phyloP scores from a whole-genome alignment of 1,140 invertebrate species.

The Euwallacea fornicatus region DNA sequence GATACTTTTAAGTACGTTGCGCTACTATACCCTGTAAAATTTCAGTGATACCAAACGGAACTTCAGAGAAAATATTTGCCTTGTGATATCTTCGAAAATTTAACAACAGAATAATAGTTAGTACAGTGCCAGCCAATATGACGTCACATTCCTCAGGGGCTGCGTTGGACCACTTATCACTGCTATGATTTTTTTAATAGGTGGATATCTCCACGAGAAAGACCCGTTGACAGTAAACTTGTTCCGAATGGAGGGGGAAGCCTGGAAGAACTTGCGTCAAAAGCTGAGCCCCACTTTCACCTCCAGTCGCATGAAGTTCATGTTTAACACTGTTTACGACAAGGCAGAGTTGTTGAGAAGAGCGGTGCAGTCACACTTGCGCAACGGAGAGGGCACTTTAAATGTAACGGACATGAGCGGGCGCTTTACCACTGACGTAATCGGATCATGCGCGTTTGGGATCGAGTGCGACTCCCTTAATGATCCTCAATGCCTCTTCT shows the following conservation, averaged over 20 bases:
- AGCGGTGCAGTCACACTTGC: slow-evolving; percentile 29
- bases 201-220: slow-evolving; percentile 50
- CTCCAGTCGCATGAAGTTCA: slow-evolving; percentile 54
- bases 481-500: slow-evolving; percentile 52
- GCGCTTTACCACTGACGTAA: slow-evolving; percentile 65
- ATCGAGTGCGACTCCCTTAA: slow-evolving; percentile 61
- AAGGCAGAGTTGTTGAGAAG: slow-evolving; percentile 42
- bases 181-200: slow-evolving; percentile 49
- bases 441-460: slow-evolving; percentile 65
- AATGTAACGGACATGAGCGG: slow-evolving; percentile 32
- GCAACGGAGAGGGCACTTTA: not conserved
- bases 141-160: not conserved
- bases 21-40: too few species aligned
- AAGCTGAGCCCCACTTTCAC: slow-evolving; percentile 58
- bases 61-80: too few species aligned
- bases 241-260: slow-evolving; percentile 52
- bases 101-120: not conserved
- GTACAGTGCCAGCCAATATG: slow-evolving; percentile 47
- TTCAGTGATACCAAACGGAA: too few species aligned
- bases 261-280: slow-evolving; percentile 55
- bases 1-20: too few species aligned
- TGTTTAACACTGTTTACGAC: slow-evolving; percentile 49
- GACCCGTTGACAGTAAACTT: slow-evolving; percentile 55
- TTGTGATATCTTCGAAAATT: not conserved
- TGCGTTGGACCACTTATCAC: not conserved